Percentiles rank a stretch among this genome's conserved stretches.
Conservation (phyloP, 2,888 invertebrate genomes). For the Cenopis cana region DNA sequence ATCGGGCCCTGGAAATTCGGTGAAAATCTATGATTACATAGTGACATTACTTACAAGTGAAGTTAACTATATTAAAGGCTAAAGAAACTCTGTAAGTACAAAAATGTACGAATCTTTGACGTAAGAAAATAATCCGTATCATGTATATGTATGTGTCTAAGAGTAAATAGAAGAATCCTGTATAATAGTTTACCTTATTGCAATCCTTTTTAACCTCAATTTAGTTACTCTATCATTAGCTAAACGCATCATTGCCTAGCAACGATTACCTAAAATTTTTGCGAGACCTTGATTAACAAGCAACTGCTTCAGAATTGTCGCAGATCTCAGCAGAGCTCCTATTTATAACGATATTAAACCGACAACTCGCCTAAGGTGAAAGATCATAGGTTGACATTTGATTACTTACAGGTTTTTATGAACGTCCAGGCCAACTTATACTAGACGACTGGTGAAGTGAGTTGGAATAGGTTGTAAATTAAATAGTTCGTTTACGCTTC, state of each 20-base stretch:
- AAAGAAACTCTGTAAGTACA: no score
- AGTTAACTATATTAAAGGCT: no score
- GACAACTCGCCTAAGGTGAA: background rate
- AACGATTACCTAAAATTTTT: conserved; percentile 44
- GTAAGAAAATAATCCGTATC: no score
- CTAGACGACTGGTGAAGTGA: background rate
- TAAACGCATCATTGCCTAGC: conserved; percentile 8
- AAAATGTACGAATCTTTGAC: no score
- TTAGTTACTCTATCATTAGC: background rate
- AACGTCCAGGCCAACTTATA: background rate
- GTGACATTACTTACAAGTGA: no score
- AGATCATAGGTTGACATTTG: background rate
- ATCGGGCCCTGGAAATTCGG: no score
- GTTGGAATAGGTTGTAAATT: background rate
- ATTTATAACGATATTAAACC: background rate
- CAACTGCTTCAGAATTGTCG: conserved; percentile 56
- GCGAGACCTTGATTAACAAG: conserved; percentile 58
- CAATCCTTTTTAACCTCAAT: background rate
- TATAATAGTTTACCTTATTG: background rate
- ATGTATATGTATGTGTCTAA: no score
- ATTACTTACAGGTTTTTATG: background rate
- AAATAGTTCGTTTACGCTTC: conserved; percentile 56
- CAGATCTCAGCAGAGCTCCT: conserved; percentile 49
- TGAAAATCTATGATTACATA: no score
- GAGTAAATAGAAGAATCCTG: background rate